Evolutionary conservation across 2,797 vertebrate species (phyloP).

Genomic region (Lindbergichthys nudifrons): DNA sequence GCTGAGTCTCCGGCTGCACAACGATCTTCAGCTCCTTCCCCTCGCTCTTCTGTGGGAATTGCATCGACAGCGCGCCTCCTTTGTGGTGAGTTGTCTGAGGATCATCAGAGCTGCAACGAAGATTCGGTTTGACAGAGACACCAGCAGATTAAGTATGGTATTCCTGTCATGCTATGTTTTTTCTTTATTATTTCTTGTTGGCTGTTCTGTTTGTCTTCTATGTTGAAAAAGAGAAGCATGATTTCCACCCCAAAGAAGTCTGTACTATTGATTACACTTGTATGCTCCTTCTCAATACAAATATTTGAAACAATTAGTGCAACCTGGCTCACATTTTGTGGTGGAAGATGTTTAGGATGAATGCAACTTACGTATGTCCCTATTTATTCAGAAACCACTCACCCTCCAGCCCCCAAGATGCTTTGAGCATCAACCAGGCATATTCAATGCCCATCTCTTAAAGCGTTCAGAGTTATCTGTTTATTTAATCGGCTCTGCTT

Average conservation of each 20-base stretch:
- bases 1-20: conserved; percentile 96
- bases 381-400: conserved; percentile 25
- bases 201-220: too few relatives aligned
- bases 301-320: not conserved
- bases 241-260: too few relatives aligned
- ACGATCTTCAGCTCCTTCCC: conserved; percentile 97
- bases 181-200: too few relatives aligned
- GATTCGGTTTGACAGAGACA: conserved; percentile 19
- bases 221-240: too few relatives aligned
- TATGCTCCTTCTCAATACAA: too few relatives aligned
- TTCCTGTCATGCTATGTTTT: too few relatives aligned
- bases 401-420: not conserved
- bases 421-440: conserved; percentile 58
- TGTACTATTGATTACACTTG: too few relatives aligned
- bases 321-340: not conserved
- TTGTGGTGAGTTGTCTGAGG: conserved; percentile 82
- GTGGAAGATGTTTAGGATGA: not conserved
- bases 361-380: conserved; percentile 15
- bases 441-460: conserved; percentile 67
- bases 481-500: conserved; percentile 78
- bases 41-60: conserved; percentile 93
- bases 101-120: conserved; percentile 81
- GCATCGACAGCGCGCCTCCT: conserved; percentile 90
- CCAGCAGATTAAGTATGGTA: conserved; percentile 1
- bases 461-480: conserved; percentile 73